Evolutionary conservation across 2,113 vertebrate species (phyloP).

Genomic region (Sorex fumeus): DNA sequence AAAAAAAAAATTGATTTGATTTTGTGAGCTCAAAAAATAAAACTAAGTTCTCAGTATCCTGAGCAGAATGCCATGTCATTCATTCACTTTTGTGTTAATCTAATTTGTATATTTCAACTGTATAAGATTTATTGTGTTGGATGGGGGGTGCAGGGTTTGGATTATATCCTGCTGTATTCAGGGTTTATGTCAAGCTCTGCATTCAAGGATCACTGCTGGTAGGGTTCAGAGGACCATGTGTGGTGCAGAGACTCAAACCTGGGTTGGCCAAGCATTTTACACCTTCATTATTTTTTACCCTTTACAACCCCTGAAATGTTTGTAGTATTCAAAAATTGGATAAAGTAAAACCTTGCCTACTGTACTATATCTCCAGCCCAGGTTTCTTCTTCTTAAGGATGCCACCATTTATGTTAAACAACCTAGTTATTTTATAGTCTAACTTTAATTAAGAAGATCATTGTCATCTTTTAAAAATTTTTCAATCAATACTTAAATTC

Average conservation of each 20-base stretch:
- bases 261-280: too few relatives aligned
- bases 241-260: too few relatives aligned
- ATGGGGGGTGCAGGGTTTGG: too few relatives aligned
- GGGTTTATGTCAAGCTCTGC: too few relatives aligned
- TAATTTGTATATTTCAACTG: background rate
- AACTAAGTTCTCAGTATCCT: background rate
- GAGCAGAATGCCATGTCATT: background rate
- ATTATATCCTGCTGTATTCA: too few relatives aligned
- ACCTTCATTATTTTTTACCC: too few relatives aligned
- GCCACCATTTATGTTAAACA: constrained; percentile 22
- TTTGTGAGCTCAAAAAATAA: constrained; percentile 33
- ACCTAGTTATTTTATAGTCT: background rate
- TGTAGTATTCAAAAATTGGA: background rate
- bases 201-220: too few relatives aligned
- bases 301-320: too few relatives aligned
- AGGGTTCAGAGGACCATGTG: too few relatives aligned
- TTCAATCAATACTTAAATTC: constrained; percentile 32
- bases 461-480: background rate
- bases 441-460: background rate
- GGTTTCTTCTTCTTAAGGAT: constrained; percentile 5
- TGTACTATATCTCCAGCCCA: too few relatives aligned
- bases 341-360: too few relatives aligned
- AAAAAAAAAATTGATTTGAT: background rate
- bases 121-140: too few relatives aligned
- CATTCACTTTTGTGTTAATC: background rate